Evolutionary conservation across 2,888 invertebrate genomes (phyloP), one percentile per base, ranked within the genome.

Genomic region (Atrina japonica): DNA sequence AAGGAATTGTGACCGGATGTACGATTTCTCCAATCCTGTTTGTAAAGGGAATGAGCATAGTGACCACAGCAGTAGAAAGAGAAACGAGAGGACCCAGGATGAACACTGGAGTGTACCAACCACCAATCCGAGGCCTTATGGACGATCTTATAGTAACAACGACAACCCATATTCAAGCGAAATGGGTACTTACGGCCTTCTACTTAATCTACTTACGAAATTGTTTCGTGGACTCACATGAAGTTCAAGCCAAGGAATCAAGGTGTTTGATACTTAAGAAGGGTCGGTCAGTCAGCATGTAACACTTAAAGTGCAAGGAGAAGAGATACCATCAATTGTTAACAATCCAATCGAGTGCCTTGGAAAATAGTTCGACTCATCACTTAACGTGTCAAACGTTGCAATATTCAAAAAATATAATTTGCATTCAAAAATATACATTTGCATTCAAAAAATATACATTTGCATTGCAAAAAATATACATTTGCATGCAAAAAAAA

Each of bases 11-110:
- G 1, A 58, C 56, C 35, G 58, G 66, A 3, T 66, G 58, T 25
- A 66, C 58, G n/a, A 53, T 66, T 3, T 66, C 66, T 2, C 66
- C 49, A 18, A 66, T 66, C 25, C 23, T 58, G 18, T 66, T 66
- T 43, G 49, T 59, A 14, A 52, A 43, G 60, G 60, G 67, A 2
- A 67, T 67, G 59, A 52, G 40, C n/a, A 53, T 67, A 11, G 41
- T 53, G 2, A 61, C 52, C 29, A 67, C 21, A 23, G 60, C 53
- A 40, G 53, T 52, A 53, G 67, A 67, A 53, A 52, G 52, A 25
- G 60, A 67, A 35, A 60, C 21, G 45, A 67, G 69, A 30, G 63
- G 47, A 11, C 61, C 56, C n/a, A 29, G 35, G 40, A 58, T 56
- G 58, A 40, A 63, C 18, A 35, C 63, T 11, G 69, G 56, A 25